phyloP scores from a whole-genome alignment of 2,888 invertebrate genomes.

The Torymus texanus region DNA sequence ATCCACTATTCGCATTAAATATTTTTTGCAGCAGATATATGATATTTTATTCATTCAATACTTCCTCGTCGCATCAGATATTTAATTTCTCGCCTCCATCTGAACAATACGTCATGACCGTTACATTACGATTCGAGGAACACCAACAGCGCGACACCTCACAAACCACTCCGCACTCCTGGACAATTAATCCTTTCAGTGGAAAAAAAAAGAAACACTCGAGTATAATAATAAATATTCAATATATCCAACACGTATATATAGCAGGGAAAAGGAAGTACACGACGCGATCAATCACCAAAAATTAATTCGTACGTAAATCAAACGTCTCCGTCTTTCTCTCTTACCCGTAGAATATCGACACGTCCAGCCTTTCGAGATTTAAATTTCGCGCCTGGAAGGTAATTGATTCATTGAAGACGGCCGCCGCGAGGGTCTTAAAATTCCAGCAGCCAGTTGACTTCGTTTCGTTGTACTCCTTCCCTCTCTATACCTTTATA shows the following conservation, averaged over 20 bases:
- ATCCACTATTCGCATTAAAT: too few species aligned
- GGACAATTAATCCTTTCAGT: too few species aligned
- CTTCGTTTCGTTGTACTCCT: constrained; percentile 33
- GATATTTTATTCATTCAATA: too few species aligned
- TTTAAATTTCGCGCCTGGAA: constrained; percentile 5
- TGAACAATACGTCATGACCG: too few species aligned
- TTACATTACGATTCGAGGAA: neutral
- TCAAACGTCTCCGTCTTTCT: constrained; percentile 1
- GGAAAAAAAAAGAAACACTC: too few species aligned
- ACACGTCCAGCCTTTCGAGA: neutral
- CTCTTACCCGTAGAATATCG: neutral
- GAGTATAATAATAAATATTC: too few species aligned
- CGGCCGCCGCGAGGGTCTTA: constrained; percentile 50
- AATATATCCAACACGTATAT: too few species aligned
- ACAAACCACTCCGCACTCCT: neutral
- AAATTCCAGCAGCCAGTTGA: constrained; percentile 51
- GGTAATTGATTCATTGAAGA: constrained; percentile 44
- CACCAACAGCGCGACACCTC: neutral
- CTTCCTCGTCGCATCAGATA: too few species aligned
- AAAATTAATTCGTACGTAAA: constrained; percentile 24
- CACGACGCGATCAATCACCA: constrained; percentile 17
- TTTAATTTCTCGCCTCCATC: too few species aligned
- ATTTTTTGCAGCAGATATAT: too few species aligned
- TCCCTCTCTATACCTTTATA: constrained; percentile 17
- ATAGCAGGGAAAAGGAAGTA: neutral